A percentile compares a stretch with the other conserved stretches of the same genome.
These are phyloP conservation scores for silkworm (Bombyx mori) DNA, from an alignment of 1,140 invertebrate species.

Conservation along the genomic window ASM3026992v2 NC_085115.1:2275501-2276000, in stretches of 20 bases:
- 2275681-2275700: constrained; percentile 43
- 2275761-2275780: constrained; percentile 29
- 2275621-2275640: constrained; percentile 73
- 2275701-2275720: constrained; percentile 59
- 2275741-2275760: constrained; percentile 12
- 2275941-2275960: constrained; percentile 67
- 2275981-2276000: constrained; percentile 31
- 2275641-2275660: constrained; percentile 63
- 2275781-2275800: constrained; percentile 39
- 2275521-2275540: too few relatives aligned
- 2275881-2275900: constrained; percentile 69
- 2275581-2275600: constrained; percentile 91
- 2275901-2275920: constrained; percentile 45
- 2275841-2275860: constrained; percentile 71
- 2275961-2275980: constrained; percentile 62
- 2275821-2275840: constrained; percentile 66
- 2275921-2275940: constrained; percentile 47
- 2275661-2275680: constrained; percentile 29
- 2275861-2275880: constrained; percentile 68
- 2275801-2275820: constrained; percentile 50
- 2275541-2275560: constrained; percentile 38
- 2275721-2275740: constrained; percentile 35
- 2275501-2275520: too few relatives aligned
- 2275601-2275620: constrained; percentile 91
- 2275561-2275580: constrained; percentile 90